phyloP scores from a whole-genome alignment of 2,888 invertebrate species.

The Miltochrista miniata region DNA sequence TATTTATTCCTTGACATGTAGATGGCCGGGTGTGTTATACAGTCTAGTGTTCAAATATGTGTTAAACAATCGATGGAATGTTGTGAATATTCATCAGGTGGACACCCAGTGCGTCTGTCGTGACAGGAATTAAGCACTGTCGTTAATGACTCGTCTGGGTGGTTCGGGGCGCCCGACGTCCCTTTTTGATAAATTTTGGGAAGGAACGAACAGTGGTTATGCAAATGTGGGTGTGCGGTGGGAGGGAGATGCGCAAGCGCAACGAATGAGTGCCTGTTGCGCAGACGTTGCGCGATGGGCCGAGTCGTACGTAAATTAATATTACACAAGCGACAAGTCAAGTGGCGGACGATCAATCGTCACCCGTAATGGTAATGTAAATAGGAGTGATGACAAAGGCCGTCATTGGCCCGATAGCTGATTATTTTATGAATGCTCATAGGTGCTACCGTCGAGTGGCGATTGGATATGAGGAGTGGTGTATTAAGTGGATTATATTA shows the following conservation, averaged over 20 bases:
- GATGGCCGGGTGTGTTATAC: slow-evolving; percentile 60
- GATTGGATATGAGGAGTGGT: slow-evolving; percentile 54
- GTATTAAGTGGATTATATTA: slow-evolving; percentile 15
- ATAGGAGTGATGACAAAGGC: slow-evolving; percentile 71
- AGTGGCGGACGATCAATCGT: slow-evolving; percentile 75
- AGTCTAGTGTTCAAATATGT: slow-evolving; percentile 78
- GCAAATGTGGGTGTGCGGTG: slow-evolving; percentile 78
- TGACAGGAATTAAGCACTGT: slow-evolving; percentile 78
- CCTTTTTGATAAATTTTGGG: slow-evolving; percentile 72
- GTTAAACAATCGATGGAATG: slow-evolving; percentile 79
- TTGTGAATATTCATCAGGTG: slow-evolving; percentile 81
- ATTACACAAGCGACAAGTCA: slow-evolving; percentile 74
- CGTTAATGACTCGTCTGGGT: slow-evolving; percentile 76
- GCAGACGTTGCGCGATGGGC: slow-evolving; percentile 65
- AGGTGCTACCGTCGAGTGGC: slow-evolving; percentile 63
- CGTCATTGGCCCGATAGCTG: slow-evolving; percentile 60
- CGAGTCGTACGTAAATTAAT: slow-evolving; percentile 75
- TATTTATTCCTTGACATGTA: slow-evolving; percentile 76
- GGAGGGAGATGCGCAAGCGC: slow-evolving; percentile 73
- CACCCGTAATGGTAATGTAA: slow-evolving; percentile 78
- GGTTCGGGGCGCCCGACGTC: slow-evolving; percentile 70
- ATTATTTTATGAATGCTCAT: slow-evolving; percentile 60
- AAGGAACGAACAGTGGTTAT: slow-evolving; percentile 68
- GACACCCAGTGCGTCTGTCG: slow-evolving; percentile 79
- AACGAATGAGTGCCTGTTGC: slow-evolving; percentile 77